phyloP scores from a whole-genome alignment of 2,113 vertebrate genomes.

The Bubo bubo region DNA sequence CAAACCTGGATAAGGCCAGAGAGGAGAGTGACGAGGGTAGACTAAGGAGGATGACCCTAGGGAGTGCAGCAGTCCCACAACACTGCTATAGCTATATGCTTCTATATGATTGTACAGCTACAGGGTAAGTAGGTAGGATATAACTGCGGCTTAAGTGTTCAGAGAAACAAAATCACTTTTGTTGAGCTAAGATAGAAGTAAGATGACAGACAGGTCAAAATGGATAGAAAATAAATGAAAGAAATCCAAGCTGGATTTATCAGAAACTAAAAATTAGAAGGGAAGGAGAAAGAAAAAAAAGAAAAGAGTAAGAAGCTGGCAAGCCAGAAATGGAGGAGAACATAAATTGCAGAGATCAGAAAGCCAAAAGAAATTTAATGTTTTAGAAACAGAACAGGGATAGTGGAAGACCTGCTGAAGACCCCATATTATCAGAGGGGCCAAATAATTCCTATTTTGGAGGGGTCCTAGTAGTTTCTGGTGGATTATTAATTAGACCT shows the following conservation, averaged over 20 bases:
- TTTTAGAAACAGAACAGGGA: neutral
- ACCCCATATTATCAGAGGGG: neutral
- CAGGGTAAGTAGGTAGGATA: neutral
- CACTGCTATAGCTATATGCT: neutral
- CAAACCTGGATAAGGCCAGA: neutral
- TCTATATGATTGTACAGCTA: neutral
- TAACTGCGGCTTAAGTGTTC: neutral
- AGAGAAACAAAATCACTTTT: neutral
- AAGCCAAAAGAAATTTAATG: neutral
- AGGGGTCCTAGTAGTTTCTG: neutral
- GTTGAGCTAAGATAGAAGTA: neutral
- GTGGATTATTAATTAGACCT: neutral
- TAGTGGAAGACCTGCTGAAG: neutral
- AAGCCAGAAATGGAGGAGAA: neutral
- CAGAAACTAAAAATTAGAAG: neutral
- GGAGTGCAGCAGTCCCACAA: neutral
- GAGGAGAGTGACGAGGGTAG: accelerated
- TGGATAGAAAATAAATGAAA: neutral
- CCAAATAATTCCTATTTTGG: neutral
- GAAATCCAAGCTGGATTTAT: neutral
- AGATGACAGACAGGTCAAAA: neutral
- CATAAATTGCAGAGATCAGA: neutral
- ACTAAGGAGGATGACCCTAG: neutral
- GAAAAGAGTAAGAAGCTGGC: neutral
- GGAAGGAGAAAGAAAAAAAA: neutral